A percentile compares a stretch with the other conserved stretches of the same genome.
Evolutionary conservation across 2,113 vertebrate genomes (phyloP).

Genomic region (Spea multiplicata): DNA sequence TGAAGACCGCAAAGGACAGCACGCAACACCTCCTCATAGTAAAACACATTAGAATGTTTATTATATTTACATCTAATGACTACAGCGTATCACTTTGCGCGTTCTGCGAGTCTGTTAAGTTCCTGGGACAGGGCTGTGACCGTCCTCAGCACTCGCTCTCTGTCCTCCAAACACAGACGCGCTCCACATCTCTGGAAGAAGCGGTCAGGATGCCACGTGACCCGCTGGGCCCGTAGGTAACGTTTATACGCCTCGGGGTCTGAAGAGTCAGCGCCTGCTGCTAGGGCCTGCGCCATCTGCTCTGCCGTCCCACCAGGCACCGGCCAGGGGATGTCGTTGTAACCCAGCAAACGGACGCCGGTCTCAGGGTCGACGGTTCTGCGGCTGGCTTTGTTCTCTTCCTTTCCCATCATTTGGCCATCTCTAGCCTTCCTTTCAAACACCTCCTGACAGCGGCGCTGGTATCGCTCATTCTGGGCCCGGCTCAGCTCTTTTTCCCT

Average conservation of each 20-base stretch:
- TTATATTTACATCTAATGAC: too few relatives aligned
- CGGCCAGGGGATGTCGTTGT: conserved; percentile 82
- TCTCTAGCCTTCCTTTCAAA: conserved; percentile 51
- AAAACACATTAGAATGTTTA: too few relatives aligned
- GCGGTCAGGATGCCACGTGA: conserved; percentile 83
- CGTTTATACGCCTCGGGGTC: conserved; percentile 66
- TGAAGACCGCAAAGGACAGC: too few relatives aligned
- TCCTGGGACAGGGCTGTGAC: conserved; percentile 84
- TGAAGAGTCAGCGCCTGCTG: conserved; percentile 69
- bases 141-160: conserved; percentile 68
- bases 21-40: too few relatives aligned
- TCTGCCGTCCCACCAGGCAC: conserved; percentile 67
- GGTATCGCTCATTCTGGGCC: conserved; percentile 61
- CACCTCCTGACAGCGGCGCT: conserved; percentile 59
- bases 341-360: conserved; percentile 61
- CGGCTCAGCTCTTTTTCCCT: conserved; percentile 51
- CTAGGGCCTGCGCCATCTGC: conserved; percentile 77
- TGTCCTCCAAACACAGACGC: conserved; percentile 70
- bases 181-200: conserved; percentile 79
- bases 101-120: conserved; percentile 77
- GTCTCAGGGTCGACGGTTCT: neutral
- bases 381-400: conserved; percentile 55
- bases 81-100: conserved; percentile 56
- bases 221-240: conserved; percentile 73
- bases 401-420: conserved; percentile 55